Conservation (phyloP, 2,888 invertebrate genomes). For the Cheilosia vulpina region DNA sequence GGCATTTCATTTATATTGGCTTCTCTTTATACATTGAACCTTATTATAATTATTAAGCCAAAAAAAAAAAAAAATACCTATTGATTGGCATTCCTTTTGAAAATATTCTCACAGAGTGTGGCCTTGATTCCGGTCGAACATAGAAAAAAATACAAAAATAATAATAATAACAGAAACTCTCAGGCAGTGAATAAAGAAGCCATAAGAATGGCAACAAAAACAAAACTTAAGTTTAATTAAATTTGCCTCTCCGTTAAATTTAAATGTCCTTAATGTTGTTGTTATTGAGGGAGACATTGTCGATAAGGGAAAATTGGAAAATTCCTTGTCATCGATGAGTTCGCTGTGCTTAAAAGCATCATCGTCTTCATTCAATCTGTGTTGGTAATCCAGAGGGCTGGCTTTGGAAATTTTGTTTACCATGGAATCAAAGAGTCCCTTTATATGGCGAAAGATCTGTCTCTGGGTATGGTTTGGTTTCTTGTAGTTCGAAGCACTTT, state of each 20-base stretch:
- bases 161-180: background rate
- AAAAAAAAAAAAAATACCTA: conserved; percentile 39
- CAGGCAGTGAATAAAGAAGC: conserved; percentile 11
- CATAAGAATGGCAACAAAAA: conserved; percentile 29
- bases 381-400: conserved; percentile 9
- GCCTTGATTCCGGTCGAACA: background rate
- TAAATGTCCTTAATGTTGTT: conserved; percentile 55
- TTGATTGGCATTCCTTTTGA: conserved; percentile 71
- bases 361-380: conserved; percentile 57
- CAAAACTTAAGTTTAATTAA: conserved; percentile 69
- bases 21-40: conserved; percentile 45
- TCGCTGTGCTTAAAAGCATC: conserved; percentile 62
- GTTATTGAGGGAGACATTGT: conserved; percentile 16
- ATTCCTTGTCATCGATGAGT: conserved; percentile 71
- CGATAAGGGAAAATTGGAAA: conserved; percentile 67
- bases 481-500: background rate
- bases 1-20: conserved; percentile 58
- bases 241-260: conserved; percentile 69
- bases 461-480: background rate
- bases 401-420: conserved; percentile 55
- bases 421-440: background rate
- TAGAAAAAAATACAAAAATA: background rate
- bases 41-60: conserved; percentile 71
- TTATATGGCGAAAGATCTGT: background rate
- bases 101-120: conserved; percentile 23